Evolutionary conservation across 2,797 vertebrate genomes (phyloP).

Genomic region (Cetoscarus ocellatus): DNA sequence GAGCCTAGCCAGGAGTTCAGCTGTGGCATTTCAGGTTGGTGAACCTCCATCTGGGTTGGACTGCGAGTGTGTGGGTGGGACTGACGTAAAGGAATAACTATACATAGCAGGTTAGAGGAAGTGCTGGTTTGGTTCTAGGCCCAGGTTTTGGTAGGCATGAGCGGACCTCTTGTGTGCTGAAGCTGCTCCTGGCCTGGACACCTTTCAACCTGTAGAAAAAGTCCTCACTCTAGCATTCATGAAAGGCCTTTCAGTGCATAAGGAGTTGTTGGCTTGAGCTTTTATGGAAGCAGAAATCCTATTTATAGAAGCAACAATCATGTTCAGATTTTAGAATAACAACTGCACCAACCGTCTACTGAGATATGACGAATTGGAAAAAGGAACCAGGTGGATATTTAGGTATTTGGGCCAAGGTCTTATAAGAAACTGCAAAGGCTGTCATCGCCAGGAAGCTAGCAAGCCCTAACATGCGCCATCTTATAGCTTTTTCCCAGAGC

Average conservation of each 20-base stretch:
- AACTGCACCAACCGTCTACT: slow-evolving; percentile 18
- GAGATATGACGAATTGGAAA: slow-evolving; percentile 54
- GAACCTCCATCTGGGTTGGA: slow-evolving; percentile 77
- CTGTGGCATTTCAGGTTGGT: slow-evolving; percentile 97
- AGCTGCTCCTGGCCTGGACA: slow-evolving; percentile 64
- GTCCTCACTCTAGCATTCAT: slow-evolving; percentile 41
- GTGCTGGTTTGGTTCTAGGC: slow-evolving; percentile 80
- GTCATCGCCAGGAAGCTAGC: slow-evolving; percentile 75
- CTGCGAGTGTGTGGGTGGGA: slow-evolving; percentile 74
- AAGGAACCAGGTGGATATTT: slow-evolving; percentile 75
- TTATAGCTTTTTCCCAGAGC: slow-evolving; percentile 76
- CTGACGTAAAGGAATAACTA: slow-evolving; percentile 81
- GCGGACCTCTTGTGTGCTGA: slow-evolving; percentile 68
- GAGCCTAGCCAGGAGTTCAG: slow-evolving; percentile 90
- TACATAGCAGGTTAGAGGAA: slow-evolving; percentile 81
- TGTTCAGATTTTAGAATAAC: slow-evolving; percentile 36
- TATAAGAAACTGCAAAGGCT: slow-evolving; percentile 72
- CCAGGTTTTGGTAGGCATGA: slow-evolving; percentile 75
- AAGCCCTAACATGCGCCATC: slow-evolving; percentile 73
- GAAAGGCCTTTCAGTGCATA: slow-evolving; percentile 55
- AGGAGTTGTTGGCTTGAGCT: slow-evolving; percentile 22
- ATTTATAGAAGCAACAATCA: slow-evolving; percentile 54
- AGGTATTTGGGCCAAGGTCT: slow-evolving; percentile 77
- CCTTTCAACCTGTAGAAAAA: slow-evolving; percentile 64
- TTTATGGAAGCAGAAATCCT: slow-evolving; percentile 54